Evolutionary conservation across 1,140 invertebrate species (phyloP), one percentile per base, ranked within the genome.

Genomic region (Cyrtorhinus lividipennis): DNA sequence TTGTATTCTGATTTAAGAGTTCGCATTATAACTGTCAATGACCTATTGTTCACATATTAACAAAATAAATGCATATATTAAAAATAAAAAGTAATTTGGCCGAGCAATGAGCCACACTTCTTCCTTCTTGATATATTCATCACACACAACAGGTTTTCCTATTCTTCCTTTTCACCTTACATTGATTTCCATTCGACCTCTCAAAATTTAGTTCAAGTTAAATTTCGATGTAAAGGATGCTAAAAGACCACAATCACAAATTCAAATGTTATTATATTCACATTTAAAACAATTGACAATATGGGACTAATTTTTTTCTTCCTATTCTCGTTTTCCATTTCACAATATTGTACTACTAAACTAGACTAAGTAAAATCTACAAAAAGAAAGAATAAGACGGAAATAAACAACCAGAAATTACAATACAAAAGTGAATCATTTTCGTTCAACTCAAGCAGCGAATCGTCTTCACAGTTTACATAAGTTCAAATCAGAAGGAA

Each of bases 251-350:
- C 20, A 20, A 5, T 22, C 48, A 53, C 48, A 53, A 53, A 53
- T 53, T 53, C 48, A 53, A 53, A 53, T 53, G 48, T 10, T 53
- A 53, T 53, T 53, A 53, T 53, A 53, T 53, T 53, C 48, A 53
- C 48, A 53, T 53, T 53, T 53, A 53, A 53, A 53, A 53, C 48
- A 53, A 53, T 53, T 53, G 48, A 53, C 48, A 53, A 53, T 53
- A 53, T 53, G 48, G 48, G 48, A 53, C 48, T 53, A 53, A 53
- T 53, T 53, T 53, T 53, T 20, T 53, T 53, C 20, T 53, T 53
- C 20, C 20, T 22, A 53, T 53, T 20, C 48, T 53, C 48, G 5
- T 53, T 53, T 53, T 53, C 18, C 48, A 53, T 10, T 53, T 53
- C 48, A 53, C 48, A 53, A 53, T 53, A 53, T 53, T 53, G 48